phyloP scores from a whole-genome alignment of 2,888 invertebrate genomes.

The Drosophila flavopinicola region DNA sequence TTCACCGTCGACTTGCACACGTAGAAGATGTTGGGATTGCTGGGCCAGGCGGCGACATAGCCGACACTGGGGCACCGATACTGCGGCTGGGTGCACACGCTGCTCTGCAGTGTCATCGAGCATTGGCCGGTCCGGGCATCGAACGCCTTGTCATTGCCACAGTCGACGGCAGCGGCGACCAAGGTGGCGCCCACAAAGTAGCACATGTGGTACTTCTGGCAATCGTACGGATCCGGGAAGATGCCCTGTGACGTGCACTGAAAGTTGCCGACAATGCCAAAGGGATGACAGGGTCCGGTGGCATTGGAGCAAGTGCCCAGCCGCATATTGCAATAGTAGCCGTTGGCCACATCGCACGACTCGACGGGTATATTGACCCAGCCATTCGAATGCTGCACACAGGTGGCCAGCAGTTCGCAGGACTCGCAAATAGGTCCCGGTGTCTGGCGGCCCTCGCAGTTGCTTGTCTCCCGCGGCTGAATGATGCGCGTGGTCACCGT shows the following conservation, averaged over 20 bases:
- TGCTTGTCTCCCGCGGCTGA: slow-evolving; percentile 80
- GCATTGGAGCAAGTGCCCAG: slow-evolving; percentile 80
- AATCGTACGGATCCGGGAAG: slow-evolving; percentile 84
- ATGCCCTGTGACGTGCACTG: slow-evolving; percentile 83
- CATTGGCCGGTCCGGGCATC: slow-evolving; percentile 82
- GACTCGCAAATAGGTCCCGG: slow-evolving; percentile 83
- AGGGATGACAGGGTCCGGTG: slow-evolving; percentile 84
- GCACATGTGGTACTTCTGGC: slow-evolving; percentile 84
- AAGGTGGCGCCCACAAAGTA: slow-evolving; percentile 81
- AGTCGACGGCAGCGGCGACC: slow-evolving; percentile 82
- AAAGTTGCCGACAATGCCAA: slow-evolving; percentile 83
- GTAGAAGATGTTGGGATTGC: slow-evolving; percentile 83
- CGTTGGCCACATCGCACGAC: slow-evolving; percentile 81
- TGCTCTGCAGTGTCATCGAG: slow-evolving; percentile 72
- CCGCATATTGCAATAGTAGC: slow-evolving; percentile 81
- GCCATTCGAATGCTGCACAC: slow-evolving; percentile 80
- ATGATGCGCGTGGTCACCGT: slow-evolving; percentile 55
- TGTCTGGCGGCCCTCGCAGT: slow-evolving; percentile 79
- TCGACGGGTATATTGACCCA: slow-evolving; percentile 84
- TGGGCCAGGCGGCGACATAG: slow-evolving; percentile 82
- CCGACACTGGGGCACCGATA: slow-evolving; percentile 81
- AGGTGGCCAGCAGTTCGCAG: slow-evolving; percentile 82
- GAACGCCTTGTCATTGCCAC: slow-evolving; percentile 82
- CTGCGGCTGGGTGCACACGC: slow-evolving; percentile 75
- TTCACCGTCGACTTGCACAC: slow-evolving; percentile 83